These are phyloP conservation scores for Oscheius sp. DNA, from an alignment of 2,888 invertebrate species.

Conservation along the genomic window DNA sequence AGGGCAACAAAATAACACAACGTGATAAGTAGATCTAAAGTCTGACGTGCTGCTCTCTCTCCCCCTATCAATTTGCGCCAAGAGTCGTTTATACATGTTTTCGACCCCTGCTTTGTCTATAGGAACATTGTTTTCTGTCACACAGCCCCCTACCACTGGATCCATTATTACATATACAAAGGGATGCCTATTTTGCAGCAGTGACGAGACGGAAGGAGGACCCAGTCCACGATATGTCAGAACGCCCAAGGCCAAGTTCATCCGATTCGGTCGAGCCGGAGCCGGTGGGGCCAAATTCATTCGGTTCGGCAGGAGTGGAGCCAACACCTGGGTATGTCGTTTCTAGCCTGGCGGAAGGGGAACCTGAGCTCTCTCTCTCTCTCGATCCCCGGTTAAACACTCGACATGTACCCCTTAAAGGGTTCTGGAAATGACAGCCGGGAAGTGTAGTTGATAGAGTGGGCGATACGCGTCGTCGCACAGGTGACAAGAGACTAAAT, in stretches of 20 bases:
- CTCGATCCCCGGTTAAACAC: not conserved
- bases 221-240: conserved; percentile 51
- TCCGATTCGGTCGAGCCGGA: conserved; percentile 68
- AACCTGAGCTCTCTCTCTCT: conserved; percentile 8
- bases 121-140: too few species aligned
- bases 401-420: not conserved
- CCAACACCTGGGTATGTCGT: conserved; percentile 56
- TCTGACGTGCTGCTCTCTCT: too few species aligned
- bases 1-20: too few species aligned
- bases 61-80: too few species aligned
- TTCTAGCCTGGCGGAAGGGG: not conserved
- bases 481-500: conserved; percentile 17
- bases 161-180: not conserved
- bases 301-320: conserved; percentile 65
- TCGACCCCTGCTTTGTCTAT: too few species aligned
- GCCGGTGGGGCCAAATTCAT: conserved; percentile 67
- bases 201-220: conserved; percentile 16
- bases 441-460: conserved; percentile 9
- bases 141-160: too few species aligned
- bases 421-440: conserved; percentile 27
- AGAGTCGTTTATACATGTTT: too few species aligned
- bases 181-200: not conserved
- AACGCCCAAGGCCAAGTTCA: conserved; percentile 69
- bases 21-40: too few species aligned
- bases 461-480: conserved; percentile 22